Percentiles rank a stretch among this genome's conserved stretches.
Evolutionary conservation across 2,797 vertebrate species (phyloP).

Genomic region (Geotrypetes seraphini): DNA sequence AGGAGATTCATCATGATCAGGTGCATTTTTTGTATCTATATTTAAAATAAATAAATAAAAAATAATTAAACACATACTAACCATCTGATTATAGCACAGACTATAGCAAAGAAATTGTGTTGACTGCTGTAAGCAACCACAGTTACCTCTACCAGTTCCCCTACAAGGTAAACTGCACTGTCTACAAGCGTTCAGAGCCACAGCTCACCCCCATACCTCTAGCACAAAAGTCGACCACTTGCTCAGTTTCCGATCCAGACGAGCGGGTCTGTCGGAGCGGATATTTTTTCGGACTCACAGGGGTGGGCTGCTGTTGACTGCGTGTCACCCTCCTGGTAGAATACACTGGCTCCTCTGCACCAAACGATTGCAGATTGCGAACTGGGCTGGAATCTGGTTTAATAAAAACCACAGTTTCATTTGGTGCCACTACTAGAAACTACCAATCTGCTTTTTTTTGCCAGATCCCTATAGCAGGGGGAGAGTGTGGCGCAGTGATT

Average conservation of each 20-base stretch:
- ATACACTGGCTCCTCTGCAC: conserved; percentile 71
- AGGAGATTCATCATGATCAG: conserved; percentile 90
- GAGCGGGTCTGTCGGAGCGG: conserved; percentile 83
- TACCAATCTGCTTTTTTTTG: background rate
- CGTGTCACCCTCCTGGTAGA: conserved; percentile 83
- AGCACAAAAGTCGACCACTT: conserved; percentile 69
- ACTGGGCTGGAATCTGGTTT: conserved; percentile 64
- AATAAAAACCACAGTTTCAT: background rate
- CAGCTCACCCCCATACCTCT: conserved; percentile 44
- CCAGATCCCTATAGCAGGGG: background rate
- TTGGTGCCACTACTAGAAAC: background rate
- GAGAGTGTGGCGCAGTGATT: no score
- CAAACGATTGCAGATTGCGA: conserved; percentile 51
- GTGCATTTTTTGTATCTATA: conserved; percentile 78
- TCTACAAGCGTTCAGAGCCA: background rate
- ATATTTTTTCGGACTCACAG: conserved; percentile 83
- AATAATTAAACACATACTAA: conserved; percentile 10
- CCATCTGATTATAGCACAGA: background rate
- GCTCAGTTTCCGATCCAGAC: conserved; percentile 84
- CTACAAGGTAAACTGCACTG: background rate
- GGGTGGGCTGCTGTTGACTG: conserved; percentile 81
- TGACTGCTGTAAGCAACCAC: background rate
- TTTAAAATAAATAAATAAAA: conserved; percentile 35
- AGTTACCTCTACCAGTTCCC: background rate
- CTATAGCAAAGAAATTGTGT: background rate